Evolutionary conservation across 2,113 vertebrate species (phyloP), one percentile per base, ranked within the genome.

Genomic region (Nycticryphes semicollaris): DNA sequence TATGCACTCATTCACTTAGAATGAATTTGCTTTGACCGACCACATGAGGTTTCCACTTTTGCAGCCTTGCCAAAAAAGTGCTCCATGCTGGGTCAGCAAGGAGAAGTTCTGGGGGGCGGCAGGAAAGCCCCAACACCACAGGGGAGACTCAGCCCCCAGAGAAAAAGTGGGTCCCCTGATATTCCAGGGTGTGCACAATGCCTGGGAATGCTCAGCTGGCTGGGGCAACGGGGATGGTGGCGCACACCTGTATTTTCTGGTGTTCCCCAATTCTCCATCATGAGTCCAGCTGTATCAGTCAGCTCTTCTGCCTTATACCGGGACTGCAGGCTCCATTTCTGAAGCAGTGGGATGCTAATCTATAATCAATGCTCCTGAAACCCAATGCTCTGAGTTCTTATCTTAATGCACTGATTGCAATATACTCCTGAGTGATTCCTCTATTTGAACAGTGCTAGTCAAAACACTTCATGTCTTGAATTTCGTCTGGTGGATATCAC

Each of bases 231-330:
- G 47, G 47, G 37, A 25, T 6, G 1, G 2, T 1, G 2, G 16
- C 7, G 14, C 48, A 56, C 25, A 21, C 3, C 0, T 0, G 2
- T 5, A 2, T 17, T 57, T 69, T 66, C 66, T 12, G 54, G 8
- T 0, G 2, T 27, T 67, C 31, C 72, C n/a, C 5, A 1, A 17
- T 50, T 66, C 54, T 86, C 54, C 69, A 14, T n/a, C 64, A 1
- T 0, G 3, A 67, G 33, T 9, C 51, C 51, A 7, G 6, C 64
- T 1, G 0, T 15, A 27, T 6, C 50, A 4, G 0, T 18, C 6
- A 3, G 54, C 35, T 84, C 50, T 60, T 30, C 45, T 19, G 62
- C 17, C 9, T 64, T 31, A 12, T 7, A 33, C 21, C 30, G 23
- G 59, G 33, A 48, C 54, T 31, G 18, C 5, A 3, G 59, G 21